These are phyloP conservation scores for Panurus biarmicus DNA, from an alignment of 2,113 vertebrate species.

Conservation along the genomic window DNA sequence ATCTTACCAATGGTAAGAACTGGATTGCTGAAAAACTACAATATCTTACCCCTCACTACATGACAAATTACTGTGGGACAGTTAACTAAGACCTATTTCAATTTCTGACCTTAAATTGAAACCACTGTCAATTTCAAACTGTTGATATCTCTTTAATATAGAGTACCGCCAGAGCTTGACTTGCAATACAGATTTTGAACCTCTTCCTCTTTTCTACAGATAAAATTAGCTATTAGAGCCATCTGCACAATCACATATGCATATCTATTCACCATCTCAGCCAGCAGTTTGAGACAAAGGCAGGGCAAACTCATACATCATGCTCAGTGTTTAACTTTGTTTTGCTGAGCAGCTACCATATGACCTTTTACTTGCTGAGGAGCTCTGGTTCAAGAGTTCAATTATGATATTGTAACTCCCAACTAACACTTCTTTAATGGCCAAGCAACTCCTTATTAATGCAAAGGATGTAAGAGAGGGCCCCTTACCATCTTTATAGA, in stretches of 20 bases:
- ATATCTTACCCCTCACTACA: not conserved
- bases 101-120: not conserved
- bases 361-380: not conserved
- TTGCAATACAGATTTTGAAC: not conserved
- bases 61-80: not conserved
- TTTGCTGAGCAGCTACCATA: not conserved
- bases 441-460: not conserved
- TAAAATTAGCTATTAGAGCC: not conserved
- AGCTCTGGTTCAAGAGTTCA: not conserved
- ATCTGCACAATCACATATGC: not conserved
- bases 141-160: not conserved
- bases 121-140: not conserved
- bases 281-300: not conserved
- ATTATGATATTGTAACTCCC: not conserved
- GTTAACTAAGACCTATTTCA: not conserved
- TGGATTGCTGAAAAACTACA: not conserved
- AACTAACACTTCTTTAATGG: not conserved
- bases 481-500: not conserved
- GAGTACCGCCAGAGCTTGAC: not conserved
- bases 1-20: not conserved
- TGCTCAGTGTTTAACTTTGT: not conserved
- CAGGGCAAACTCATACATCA: not conserved
- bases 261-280: not conserved
- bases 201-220: not conserved
- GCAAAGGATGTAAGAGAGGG: not conserved